Evolutionary conservation across 2,113 vertebrate species (phyloP).

Genomic region (Paramisgurnus dabryanus): DNA sequence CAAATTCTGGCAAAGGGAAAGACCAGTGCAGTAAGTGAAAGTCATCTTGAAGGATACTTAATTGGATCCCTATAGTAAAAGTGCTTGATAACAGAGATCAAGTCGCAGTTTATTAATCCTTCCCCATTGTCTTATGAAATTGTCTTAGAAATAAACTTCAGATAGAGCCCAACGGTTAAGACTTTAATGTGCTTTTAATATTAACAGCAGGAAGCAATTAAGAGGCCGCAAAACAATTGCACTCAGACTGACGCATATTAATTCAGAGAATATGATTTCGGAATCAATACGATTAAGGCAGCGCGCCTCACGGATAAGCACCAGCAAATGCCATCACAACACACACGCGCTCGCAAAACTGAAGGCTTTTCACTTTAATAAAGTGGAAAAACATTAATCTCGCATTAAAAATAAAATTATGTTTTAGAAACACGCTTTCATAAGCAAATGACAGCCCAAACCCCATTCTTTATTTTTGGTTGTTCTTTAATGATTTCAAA

Average conservation of each 20-base stretch:
- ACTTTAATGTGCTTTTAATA: slow-evolving; percentile 80
- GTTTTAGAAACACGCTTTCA: slow-evolving; percentile 18
- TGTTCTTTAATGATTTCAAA: no score
- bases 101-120: slow-evolving; percentile 81
- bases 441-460: slow-evolving; percentile 3
- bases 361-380: slow-evolving; percentile 13
- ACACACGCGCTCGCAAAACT: slow-evolving; percentile 27
- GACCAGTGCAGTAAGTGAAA: slow-evolving; percentile 80
- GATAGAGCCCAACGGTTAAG: slow-evolving; percentile 78
- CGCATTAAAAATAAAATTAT: background rate
- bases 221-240: slow-evolving; percentile 75
- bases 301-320: background rate
- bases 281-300: slow-evolving; percentile 74
- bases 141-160: slow-evolving; percentile 79
- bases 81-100: slow-evolving; percentile 78
- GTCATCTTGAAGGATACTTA: slow-evolving; percentile 85
- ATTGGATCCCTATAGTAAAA: slow-evolving; percentile 81
- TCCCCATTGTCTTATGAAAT: slow-evolving; percentile 79
- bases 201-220: slow-evolving; percentile 74
- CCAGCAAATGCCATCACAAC: slow-evolving; percentile 16
- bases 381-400: background rate
- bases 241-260: slow-evolving; percentile 68
- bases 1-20: slow-evolving; percentile 81
- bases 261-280: slow-evolving; percentile 69
- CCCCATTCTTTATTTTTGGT: background rate